Percentiles rank a stretch among this genome's conserved stretches.
Conservation (phyloP, 2,888 invertebrate genomes). For the Lysandra bellargus region DNA sequence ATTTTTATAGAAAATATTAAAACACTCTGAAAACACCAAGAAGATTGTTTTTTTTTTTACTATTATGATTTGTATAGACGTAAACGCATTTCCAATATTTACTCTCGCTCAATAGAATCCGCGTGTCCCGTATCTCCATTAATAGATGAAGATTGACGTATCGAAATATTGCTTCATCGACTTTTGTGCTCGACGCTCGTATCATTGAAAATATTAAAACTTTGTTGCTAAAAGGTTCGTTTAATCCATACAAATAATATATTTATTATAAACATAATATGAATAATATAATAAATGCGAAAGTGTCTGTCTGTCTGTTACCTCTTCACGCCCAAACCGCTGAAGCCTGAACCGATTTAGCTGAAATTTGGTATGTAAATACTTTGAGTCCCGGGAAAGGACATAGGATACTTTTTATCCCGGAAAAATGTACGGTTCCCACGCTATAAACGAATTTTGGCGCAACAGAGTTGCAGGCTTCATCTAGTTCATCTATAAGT, state of each 20-base stretch:
- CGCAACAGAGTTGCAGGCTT: too few relatives aligned
- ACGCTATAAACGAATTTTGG: too few relatives aligned
- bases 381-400: too few relatives aligned
- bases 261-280: too few relatives aligned
- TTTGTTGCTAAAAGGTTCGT: neutral
- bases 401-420: too few relatives aligned
- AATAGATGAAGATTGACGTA: slow-evolving; percentile 68
- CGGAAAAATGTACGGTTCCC: too few relatives aligned
- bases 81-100: slow-evolving; percentile 46
- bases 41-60: neutral
- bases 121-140: slow-evolving; percentile 68
- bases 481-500: neutral
- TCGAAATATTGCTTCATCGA: slow-evolving; percentile 30
- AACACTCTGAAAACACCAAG: neutral
- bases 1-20: neutral
- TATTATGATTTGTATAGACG: slow-evolving; percentile 29
- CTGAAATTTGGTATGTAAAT: too few relatives aligned
- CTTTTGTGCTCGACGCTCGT: neutral
- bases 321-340: too few relatives aligned
- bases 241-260: neutral
- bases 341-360: too few relatives aligned
- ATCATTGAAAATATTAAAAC: neutral
- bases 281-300: neutral
- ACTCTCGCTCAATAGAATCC: slow-evolving; percentile 44
- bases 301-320: too few relatives aligned